A percentile compares a stretch with the other conserved stretches of the same genome.
These are phyloP conservation scores for Mesodorylaimus sp. DNA, from an alignment of 2,888 invertebrate species.

Conservation along the genomic window DNA sequence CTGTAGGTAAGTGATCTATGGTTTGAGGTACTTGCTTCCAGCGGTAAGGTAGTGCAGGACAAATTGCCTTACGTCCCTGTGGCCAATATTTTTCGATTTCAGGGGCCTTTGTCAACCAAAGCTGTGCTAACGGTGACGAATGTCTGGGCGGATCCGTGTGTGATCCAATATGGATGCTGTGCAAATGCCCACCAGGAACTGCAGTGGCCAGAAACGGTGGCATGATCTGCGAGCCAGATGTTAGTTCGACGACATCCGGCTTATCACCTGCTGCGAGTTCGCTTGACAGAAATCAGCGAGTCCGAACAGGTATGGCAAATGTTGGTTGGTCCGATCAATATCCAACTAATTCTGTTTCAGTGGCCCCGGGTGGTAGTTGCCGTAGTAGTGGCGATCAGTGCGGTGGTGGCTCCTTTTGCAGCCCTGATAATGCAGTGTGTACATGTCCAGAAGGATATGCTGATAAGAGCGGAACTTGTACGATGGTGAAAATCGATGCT, in stretches of 20 bases:
- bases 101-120: not conserved
- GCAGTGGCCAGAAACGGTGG: too few relatives aligned
- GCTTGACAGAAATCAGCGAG: too few relatives aligned
- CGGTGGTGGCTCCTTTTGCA: conserved; percentile 5
- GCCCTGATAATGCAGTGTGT: conserved; percentile 1
- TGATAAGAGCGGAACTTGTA: conserved; percentile 6
- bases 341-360: not conserved
- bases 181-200: conserved; percentile 3
- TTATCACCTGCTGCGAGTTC: too few relatives aligned
- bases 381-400: conserved; percentile 1
- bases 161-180: not conserved
- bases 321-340: too few relatives aligned
- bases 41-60: too few relatives aligned
- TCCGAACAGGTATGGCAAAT: too few relatives aligned
- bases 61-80: too few relatives aligned
- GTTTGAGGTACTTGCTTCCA: too few relatives aligned
- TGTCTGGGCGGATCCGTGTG: conserved; percentile 7
- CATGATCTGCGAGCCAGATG: too few relatives aligned
- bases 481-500: not conserved
- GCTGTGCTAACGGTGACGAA: conserved; percentile 4
- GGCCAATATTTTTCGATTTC: too few relatives aligned
- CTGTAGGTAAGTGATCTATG: too few relatives aligned
- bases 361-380: conserved; percentile 7
- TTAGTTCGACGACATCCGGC: too few relatives aligned
- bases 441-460: conserved; percentile 4